Evolutionary conservation across 2,113 vertebrate genomes (phyloP).

Genomic region (Gymnocephalus cernua): DNA sequence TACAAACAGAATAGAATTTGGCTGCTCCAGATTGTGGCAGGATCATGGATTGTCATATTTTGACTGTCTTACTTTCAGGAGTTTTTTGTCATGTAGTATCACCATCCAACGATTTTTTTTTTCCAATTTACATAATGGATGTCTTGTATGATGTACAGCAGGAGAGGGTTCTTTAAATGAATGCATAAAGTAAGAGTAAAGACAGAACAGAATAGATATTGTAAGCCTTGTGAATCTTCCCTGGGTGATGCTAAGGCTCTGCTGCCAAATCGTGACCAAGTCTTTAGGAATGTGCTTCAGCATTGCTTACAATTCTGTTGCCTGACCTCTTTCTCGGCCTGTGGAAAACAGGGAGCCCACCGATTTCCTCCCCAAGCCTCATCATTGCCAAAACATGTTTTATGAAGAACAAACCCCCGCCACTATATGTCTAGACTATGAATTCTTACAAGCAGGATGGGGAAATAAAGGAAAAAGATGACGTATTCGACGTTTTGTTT

Average conservation of each 20-base stretch:
- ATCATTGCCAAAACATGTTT: slow-evolving; percentile 43
- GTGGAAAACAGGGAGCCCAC: slow-evolving; percentile 63
- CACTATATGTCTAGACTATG: background rate
- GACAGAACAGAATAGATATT: background rate
- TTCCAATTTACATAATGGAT: background rate
- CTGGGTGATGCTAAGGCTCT: slow-evolving; percentile 46
- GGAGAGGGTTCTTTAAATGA: background rate
- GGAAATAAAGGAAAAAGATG: background rate
- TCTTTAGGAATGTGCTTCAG: slow-evolving; percentile 63
- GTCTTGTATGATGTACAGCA: background rate
- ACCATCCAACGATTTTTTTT: background rate
- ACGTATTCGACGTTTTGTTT: slow-evolving; percentile 28
- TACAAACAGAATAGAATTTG: slow-evolving; percentile 37
- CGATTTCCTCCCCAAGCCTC: slow-evolving; percentile 22
- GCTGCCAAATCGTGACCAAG: slow-evolving; percentile 71
- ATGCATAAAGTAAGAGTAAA: background rate
- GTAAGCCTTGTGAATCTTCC: slow-evolving; percentile 31
- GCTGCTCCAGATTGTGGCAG: slow-evolving; percentile 12
- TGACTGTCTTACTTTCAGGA: background rate
- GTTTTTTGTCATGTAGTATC: background rate
- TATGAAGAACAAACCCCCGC: slow-evolving; percentile 40
- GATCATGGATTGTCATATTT: slow-evolving; percentile 9
- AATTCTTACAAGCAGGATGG: background rate
- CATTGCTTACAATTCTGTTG: slow-evolving; percentile 73
- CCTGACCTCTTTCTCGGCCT: slow-evolving; percentile 60